These are phyloP conservation scores for Riptortus pedestris DNA, from an alignment of 1,140 invertebrate genomes.

Conservation along the genomic window DNA sequence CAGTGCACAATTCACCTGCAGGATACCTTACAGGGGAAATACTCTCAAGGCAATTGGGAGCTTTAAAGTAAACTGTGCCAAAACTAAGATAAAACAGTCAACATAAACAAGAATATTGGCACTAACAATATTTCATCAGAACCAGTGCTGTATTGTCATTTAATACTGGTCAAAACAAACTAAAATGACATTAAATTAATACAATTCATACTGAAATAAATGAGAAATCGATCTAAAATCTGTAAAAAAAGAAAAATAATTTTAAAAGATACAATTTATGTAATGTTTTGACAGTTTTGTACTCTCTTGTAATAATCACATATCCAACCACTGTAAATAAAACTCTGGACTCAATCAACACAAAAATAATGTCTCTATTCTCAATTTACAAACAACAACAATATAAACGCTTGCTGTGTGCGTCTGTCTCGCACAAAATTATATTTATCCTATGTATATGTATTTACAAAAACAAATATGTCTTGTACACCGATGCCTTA, in stretches of 20 bases:
- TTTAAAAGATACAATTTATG: too few species aligned
- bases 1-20: neutral
- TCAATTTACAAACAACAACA: conserved; percentile 19
- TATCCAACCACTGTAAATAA: conserved; percentile 5
- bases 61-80: neutral
- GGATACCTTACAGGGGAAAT: neutral
- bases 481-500: conserved; percentile 17
- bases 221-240: too few species aligned
- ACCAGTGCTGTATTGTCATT: conserved; percentile 10
- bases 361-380: conserved; percentile 17
- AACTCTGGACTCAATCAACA: conserved; percentile 14
- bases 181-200: neutral
- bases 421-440: conserved; percentile 10
- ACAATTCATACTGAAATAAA: neutral
- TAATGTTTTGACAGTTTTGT: too few species aligned
- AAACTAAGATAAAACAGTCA: neutral
- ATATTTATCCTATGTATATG: conserved; percentile 11
- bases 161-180: neutral
- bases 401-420: conserved; percentile 8
- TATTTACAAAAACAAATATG: conserved; percentile 15
- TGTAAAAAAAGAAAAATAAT: too few species aligned
- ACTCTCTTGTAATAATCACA: neutral
- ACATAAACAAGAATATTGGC: conserved; percentile 4
- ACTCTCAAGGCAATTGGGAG: neutral
- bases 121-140: neutral